These are phyloP conservation scores for Drosophila littoralis DNA, from an alignment of 1,140 invertebrate species.

Conservation along the genomic window DNA sequence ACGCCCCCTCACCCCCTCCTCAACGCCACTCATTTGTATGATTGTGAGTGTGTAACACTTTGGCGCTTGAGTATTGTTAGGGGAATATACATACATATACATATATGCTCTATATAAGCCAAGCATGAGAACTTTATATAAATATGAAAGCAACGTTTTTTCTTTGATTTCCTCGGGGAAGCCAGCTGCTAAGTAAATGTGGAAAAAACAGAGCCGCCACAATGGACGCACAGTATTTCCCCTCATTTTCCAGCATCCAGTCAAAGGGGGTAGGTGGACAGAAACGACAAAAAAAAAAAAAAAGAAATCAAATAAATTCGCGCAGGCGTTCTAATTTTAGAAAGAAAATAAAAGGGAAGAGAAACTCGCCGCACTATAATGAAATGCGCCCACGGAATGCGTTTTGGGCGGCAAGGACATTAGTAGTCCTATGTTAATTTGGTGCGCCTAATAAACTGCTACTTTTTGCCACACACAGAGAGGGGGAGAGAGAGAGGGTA, in stretches of 20 bases:
- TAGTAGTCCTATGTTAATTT: constrained; percentile 79
- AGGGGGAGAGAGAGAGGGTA: background rate
- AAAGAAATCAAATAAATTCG: constrained; percentile 62
- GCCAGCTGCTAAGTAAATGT: constrained; percentile 28
- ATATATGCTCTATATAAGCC: constrained; percentile 22
- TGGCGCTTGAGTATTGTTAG: constrained; percentile 78
- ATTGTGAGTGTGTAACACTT: constrained; percentile 62
- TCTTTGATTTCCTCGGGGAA: constrained; percentile 78
- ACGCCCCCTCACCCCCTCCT: background rate
- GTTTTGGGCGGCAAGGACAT: constrained; percentile 50
- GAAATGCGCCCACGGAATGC: background rate
- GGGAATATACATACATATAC: constrained; percentile 49
- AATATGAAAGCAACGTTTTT: constrained; percentile 71
- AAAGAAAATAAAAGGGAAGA: background rate
- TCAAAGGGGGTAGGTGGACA: constrained; percentile 21
- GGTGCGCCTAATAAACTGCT: constrained; percentile 82
- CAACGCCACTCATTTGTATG: constrained; percentile 26
- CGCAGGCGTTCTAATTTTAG: constrained; percentile 74
- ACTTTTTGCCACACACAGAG: constrained; percentile 54
- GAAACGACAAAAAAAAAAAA: constrained; percentile 15
- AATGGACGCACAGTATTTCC: constrained; percentile 42
- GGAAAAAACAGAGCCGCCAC: constrained; percentile 22
- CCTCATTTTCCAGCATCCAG: constrained; percentile 66
- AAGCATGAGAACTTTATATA: constrained; percentile 58
- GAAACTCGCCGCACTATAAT: background rate